These are phyloP conservation scores for Endotricha flammealis DNA, from an alignment of 2,888 invertebrate species.

Conservation along the genomic window DNA sequence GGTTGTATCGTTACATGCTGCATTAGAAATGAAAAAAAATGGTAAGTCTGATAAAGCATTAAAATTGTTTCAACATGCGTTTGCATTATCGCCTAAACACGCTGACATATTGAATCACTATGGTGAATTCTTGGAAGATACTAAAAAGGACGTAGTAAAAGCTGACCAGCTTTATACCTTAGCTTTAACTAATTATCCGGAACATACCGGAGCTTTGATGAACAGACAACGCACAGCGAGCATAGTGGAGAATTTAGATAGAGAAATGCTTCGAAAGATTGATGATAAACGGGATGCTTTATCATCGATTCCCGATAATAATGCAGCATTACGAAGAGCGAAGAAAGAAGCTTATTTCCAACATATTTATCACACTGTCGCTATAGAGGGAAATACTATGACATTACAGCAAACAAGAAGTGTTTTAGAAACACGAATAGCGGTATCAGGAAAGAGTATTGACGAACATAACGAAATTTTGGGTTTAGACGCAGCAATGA, in stretches of 20 bases:
- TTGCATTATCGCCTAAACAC: slow-evolving; percentile 93
- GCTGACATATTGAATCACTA: slow-evolving; percentile 95
- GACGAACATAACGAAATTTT: slow-evolving; percentile 98
- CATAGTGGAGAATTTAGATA: slow-evolving; percentile 93
- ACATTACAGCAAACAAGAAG: slow-evolving; percentile 93
- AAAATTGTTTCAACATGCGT: slow-evolving; percentile 92
- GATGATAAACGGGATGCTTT: slow-evolving; percentile 91
- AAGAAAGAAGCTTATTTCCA: slow-evolving; percentile 97
- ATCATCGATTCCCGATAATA: slow-evolving; percentile 87
- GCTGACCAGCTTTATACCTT: slow-evolving; percentile 95
- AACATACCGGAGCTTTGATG: slow-evolving; percentile 86
- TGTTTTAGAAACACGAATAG: slow-evolving; percentile 89
- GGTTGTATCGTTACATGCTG: slow-evolving; percentile 89
- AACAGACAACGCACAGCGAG: slow-evolving; percentile 92
- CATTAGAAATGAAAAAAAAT: slow-evolving; percentile 88
- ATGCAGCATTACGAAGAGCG: slow-evolving; percentile 88
- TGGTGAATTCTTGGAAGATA: slow-evolving; percentile 94
- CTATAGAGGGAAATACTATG: slow-evolving; percentile 98
- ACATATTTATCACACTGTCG: slow-evolving; percentile 98
- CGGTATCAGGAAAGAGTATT: slow-evolving; percentile 92
- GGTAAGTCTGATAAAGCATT: slow-evolving; percentile 92
- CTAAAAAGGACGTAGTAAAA: slow-evolving; percentile 88
- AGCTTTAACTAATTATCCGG: slow-evolving; percentile 90
- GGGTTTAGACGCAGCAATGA: slow-evolving; percentile 95
- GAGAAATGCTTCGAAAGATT: slow-evolving; percentile 85